These are phyloP conservation scores for Cryptocheilus praepositus DNA, from an alignment of 2,888 invertebrate genomes.

Conservation along the genomic window DNA sequence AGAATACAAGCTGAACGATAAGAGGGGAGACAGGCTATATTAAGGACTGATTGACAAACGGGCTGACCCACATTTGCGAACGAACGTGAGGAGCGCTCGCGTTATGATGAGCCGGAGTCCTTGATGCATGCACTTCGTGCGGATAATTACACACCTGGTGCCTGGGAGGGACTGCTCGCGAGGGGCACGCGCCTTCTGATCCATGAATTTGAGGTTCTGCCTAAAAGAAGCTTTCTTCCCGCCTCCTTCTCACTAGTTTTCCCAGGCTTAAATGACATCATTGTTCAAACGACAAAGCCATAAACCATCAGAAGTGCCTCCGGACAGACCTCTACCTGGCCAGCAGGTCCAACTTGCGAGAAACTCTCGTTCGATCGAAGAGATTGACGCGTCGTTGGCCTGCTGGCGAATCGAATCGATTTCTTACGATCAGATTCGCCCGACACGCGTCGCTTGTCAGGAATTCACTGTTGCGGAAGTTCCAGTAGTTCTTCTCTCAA, in stretches of 20 bases:
- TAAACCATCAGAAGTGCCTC: too few species aligned
- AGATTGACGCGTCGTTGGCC: neutral
- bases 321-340: too few species aligned
- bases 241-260: slow-evolving; percentile 37
- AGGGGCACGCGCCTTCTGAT: slow-evolving; percentile 46
- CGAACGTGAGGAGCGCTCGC: slow-evolving; percentile 36
- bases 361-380: too few species aligned
- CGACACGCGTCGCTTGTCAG: neutral
- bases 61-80: slow-evolving; percentile 55
- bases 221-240: neutral
- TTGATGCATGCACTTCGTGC: slow-evolving; percentile 51
- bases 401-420: slow-evolving; percentile 1
- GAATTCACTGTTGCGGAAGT: slow-evolving; percentile 36
- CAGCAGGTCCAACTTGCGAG: too few species aligned
- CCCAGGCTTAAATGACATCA: slow-evolving; percentile 36
- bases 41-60: slow-evolving; percentile 58
- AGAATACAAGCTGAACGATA: slow-evolving; percentile 21
- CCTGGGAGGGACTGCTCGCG: slow-evolving; percentile 17
- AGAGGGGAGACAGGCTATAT: slow-evolving; percentile 41
- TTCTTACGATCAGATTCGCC: neutral
- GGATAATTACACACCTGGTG: slow-evolving; percentile 44
- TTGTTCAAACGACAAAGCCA: slow-evolving; percentile 26
- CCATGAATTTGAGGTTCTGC: slow-evolving; percentile 32
- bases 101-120: slow-evolving; percentile 36
- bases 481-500: slow-evolving; percentile 14